Evolutionary conservation across 2,888 invertebrate species (phyloP).

Genomic region (Platynereis dumerilii): DNA sequence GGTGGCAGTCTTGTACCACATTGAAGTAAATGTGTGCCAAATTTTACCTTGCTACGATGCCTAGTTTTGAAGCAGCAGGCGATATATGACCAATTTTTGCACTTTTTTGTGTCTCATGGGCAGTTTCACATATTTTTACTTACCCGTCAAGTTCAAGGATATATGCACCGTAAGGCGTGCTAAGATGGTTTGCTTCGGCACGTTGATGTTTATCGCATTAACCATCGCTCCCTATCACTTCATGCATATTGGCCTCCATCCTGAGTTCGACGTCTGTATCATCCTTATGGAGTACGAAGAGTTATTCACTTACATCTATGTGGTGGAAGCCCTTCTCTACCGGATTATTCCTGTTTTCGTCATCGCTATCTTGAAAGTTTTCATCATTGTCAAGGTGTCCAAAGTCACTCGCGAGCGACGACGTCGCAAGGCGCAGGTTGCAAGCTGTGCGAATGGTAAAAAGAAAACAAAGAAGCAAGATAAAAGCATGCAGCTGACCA

Average conservation of each 20-base stretch:
- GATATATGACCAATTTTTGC: too few species aligned
- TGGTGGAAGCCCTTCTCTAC: constrained; percentile 34
- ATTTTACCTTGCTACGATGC: too few species aligned
- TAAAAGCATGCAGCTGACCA: constrained; percentile 37
- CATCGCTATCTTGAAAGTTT: constrained; percentile 40
- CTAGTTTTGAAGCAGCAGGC: too few species aligned
- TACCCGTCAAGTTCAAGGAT: constrained; percentile 39
- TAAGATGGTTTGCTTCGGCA: constrained; percentile 20
- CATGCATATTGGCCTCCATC: constrained; percentile 27
- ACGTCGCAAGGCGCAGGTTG: constrained; percentile 12
- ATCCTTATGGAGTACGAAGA: constrained; percentile 22
- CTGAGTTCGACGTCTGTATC: constrained; percentile 30
- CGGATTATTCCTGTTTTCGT: constrained; percentile 37
- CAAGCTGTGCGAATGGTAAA: constrained; percentile 1
- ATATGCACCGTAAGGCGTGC: constrained; percentile 38
- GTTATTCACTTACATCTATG: constrained; percentile 31
- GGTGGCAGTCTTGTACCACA: too few species aligned
- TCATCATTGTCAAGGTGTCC: constrained; percentile 37
- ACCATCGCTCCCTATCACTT: constrained; percentile 38
- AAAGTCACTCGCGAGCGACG: constrained; percentile 11
- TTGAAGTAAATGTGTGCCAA: too few species aligned
- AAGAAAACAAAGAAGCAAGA: constrained; percentile 23
- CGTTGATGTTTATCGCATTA: constrained; percentile 27
- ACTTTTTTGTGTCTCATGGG: too few species aligned
- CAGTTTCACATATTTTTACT: too few species aligned